Evolutionary conservation across 2,797 vertebrate species (phyloP).

Genomic region (Podargus strigoides): DNA sequence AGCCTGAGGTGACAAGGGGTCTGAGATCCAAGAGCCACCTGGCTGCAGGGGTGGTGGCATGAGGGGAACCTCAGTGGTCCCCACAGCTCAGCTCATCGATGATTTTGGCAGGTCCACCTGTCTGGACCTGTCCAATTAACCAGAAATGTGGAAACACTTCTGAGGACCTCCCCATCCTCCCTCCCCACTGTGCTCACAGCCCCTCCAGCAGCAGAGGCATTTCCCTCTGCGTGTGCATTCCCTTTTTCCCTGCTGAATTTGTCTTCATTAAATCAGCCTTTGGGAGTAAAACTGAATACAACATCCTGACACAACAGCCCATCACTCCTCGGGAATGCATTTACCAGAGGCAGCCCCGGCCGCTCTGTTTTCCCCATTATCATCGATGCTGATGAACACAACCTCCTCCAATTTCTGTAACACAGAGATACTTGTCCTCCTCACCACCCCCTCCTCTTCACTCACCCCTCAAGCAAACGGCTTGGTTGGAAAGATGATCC

Average conservation of each 20-base stretch:
- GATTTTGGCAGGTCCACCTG: too few relatives aligned
- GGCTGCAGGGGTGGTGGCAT: background rate
- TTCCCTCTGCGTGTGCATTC: background rate
- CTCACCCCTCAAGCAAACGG: background rate
- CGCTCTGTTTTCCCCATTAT: background rate
- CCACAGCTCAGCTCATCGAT: background rate
- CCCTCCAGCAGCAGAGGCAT: background rate
- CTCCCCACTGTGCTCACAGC: accelerated
- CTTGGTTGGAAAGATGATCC: background rate
- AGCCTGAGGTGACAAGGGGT: background rate
- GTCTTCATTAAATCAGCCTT: background rate
- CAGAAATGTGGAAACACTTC: background rate
- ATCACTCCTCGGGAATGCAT: background rate
- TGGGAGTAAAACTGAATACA: background rate
- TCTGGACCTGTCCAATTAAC: background rate
- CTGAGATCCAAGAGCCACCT: background rate
- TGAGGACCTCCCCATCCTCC: background rate
- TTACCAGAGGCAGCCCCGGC: background rate
- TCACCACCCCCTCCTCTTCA: accelerated
- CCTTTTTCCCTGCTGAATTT: background rate
- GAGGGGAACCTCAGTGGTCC: background rate
- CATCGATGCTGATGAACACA: accelerated
- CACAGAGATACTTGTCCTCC: accelerated
- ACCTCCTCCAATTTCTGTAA: background rate
- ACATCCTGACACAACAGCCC: background rate